These are phyloP conservation scores for Silurus glanis DNA, from an alignment of 2,113 vertebrate species.

Conservation along the genomic window DNA sequence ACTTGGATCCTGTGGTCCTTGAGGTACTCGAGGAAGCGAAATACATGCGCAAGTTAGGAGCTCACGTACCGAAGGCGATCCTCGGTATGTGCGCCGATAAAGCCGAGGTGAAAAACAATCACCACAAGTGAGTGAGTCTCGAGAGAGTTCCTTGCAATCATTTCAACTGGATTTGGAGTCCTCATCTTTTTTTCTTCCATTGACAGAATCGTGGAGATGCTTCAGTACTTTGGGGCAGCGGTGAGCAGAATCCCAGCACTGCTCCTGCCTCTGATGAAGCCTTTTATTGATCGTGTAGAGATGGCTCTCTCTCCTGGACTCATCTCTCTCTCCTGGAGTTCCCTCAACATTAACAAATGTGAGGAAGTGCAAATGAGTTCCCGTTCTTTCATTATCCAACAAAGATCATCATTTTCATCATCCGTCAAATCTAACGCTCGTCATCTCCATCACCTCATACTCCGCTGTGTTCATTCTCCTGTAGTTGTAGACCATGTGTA, in stretches of 20 bases:
- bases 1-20: conserved; percentile 75
- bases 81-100: conserved; percentile 66
- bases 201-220: conserved; percentile 72
- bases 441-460: neutral
- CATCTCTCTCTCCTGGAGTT: conserved; percentile 74
- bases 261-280: conserved; percentile 74
- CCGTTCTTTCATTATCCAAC: neutral
- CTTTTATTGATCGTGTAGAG: conserved; percentile 72
- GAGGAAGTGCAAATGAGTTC: conserved; percentile 23
- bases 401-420: too few relatives aligned
- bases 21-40: conserved; percentile 77
- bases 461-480: neutral
- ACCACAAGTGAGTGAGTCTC: conserved; percentile 66
- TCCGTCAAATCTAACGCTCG: too few relatives aligned
- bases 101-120: conserved; percentile 67
- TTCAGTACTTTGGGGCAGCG: conserved; percentile 64
- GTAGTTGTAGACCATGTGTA: conserved; percentile 72
- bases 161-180: neutral
- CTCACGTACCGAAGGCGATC: conserved; percentile 68
- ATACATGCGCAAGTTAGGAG: conserved; percentile 73
- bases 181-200: neutral
- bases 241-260: conserved; percentile 65
- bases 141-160: neutral
- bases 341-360: conserved; percentile 71
- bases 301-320: conserved; percentile 71